phyloP scores from a whole-genome alignment of 2,797 vertebrate genomes.

The Mormyrus proboscirostris region DNA sequence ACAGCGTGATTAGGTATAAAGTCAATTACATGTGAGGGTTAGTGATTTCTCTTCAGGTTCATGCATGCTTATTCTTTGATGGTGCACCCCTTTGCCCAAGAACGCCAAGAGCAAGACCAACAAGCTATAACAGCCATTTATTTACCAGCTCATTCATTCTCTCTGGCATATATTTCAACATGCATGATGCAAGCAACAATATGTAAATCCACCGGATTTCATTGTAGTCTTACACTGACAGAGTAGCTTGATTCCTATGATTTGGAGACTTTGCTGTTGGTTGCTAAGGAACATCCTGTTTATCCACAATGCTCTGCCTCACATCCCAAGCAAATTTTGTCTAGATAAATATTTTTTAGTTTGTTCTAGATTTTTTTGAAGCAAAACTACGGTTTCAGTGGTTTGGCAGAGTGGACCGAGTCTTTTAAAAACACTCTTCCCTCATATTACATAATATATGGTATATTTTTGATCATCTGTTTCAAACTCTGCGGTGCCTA shows the following conservation, averaged over 20 bases:
- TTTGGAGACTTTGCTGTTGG: not conserved
- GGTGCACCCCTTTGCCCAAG: not conserved
- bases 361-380: not conserved
- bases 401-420: not conserved
- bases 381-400: not conserved
- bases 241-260: not conserved
- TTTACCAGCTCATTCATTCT: not conserved
- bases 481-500: not conserved
- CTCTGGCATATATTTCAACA: not conserved
- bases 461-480: not conserved
- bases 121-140: not conserved
- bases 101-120: not conserved
- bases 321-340: constrained; percentile 30
- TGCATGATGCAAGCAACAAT: not conserved
- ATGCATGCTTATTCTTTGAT: not conserved
- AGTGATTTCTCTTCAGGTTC: not conserved
- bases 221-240: not conserved
- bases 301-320: not conserved
- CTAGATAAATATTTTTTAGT: not conserved
- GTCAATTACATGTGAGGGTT: not conserved
- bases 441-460: not conserved
- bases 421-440: not conserved
- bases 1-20: not conserved
- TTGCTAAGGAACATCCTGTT: not conserved
- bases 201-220: not conserved